Conservation (phyloP, 2,113 vertebrate species). For the Turnix velox region DNA sequence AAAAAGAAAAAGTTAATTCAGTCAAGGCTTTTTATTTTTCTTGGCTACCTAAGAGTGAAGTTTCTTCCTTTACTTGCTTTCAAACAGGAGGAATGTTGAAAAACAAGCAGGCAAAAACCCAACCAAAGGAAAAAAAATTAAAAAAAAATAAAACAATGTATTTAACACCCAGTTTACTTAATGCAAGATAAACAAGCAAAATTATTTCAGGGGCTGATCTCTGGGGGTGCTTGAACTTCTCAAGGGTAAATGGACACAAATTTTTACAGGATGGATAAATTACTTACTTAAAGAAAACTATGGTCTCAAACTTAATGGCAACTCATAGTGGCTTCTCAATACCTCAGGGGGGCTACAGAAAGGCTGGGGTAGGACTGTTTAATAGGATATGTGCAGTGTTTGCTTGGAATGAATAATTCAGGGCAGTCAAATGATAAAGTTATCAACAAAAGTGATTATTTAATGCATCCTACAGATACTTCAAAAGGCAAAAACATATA, state of each 20-base stretch:
- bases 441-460: slow-evolving; percentile 51
- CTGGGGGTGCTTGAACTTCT: neutral
- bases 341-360: too few species aligned
- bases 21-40: neutral
- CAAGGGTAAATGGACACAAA: neutral
- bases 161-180: too few species aligned
- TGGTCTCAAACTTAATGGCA: neutral
- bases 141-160: neutral
- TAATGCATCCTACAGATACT: slow-evolving; percentile 15
- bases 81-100: neutral
- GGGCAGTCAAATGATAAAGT: slow-evolving; percentile 22
- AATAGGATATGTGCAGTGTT: too few species aligned
- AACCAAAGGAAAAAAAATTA: neutral
- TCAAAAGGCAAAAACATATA: slow-evolving; percentile 38
- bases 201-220: neutral
- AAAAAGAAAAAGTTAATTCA: slow-evolving; percentile 26
- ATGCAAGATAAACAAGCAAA: neutral
- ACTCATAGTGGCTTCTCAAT: too few species aligned
- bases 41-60: neutral
- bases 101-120: too few species aligned
- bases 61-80: neutral
- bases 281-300: neutral
- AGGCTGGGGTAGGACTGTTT: too few species aligned
- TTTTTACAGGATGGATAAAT: neutral
- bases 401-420: slow-evolving; percentile 51